Base-by-base conservation (phyloP, 1,140 invertebrate species). In the Drosophila orena region DNA sequence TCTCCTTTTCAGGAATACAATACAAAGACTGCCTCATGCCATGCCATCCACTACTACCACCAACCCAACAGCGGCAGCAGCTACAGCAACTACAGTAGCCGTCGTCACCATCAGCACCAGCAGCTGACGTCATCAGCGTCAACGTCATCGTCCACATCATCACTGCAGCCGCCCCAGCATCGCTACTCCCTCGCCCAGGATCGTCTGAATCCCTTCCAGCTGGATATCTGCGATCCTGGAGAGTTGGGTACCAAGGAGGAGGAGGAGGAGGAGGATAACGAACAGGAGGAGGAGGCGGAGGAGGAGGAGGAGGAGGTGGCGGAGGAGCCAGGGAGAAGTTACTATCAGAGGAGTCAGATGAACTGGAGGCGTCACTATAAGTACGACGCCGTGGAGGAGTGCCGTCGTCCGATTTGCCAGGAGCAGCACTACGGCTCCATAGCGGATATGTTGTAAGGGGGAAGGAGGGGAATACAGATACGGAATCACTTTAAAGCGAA, bases 21-120 rank as follows among this genome's bases (percentile, higher is more conserved):
- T 81, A 40, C 90, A 62, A 91, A 91, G 90, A 91, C 90, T 91
- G 90, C 90, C 79, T 88, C 86, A 88, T 91, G 90, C 81, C 88
- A 91, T 72, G 88, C 91, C 78, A 91, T 91, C 70, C 85, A 91
- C 50, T 91, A 91, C 60, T 90, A 90, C 72, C 80, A 85, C 54
- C 84, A 81, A 59, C 79, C 60, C 73, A 77, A 38, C 27, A 68
- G 46, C 77, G 78, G 40, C 64, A 47, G 40, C 56, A 77, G 37
- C 54, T 61, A 53, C 15, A 61, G 34, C 43, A 59, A 50, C 38
- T 57, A 42, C 38, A 77, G 47, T 46, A 76, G 47, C 42, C 55
- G 68, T 47, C 54, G 54, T 15, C 72, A 61, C 17, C 53, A 73
- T 30, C 62, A 69, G 38, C 77, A 61, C 27, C 58, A 76, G 54